A percentile compares a stretch with the other conserved stretches of the same genome.
phyloP scores from a whole-genome alignment of 2,113 vertebrate species.

The Cairina moschata region DNA sequence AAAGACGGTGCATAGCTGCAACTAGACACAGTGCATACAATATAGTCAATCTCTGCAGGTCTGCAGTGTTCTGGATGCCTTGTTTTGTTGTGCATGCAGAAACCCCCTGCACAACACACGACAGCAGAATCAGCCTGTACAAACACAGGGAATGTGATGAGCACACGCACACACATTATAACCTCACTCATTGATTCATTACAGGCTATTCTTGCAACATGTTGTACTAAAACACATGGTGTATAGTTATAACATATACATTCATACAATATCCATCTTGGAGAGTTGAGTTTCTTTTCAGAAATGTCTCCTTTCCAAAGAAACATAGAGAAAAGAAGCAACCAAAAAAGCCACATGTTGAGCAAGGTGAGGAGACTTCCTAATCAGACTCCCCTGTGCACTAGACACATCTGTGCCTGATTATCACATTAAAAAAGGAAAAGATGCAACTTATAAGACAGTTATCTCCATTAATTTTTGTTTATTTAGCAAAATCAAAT shows the following conservation, averaged over 20 bases:
- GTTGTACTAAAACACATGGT: neutral
- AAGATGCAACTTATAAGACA: neutral
- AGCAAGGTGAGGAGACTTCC: neutral
- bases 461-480: neutral
- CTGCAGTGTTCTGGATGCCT: neutral
- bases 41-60: rapidly evolving
- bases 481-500: neutral
- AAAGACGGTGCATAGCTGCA: neutral
- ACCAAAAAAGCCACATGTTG: neutral
- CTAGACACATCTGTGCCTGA: neutral
- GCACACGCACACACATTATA: no score
- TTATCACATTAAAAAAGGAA: neutral
- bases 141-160: neutral
- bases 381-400: neutral
- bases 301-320: neutral
- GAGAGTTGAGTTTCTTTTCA: neutral
- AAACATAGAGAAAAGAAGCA: neutral
- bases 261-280: neutral
- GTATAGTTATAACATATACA: neutral
- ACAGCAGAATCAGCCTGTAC: neutral
- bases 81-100: neutral
- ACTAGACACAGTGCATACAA: rapidly evolving
- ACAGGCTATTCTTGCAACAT: neutral
- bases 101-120: neutral
- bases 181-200: neutral